A percentile compares a stretch with the other conserved stretches of the same genome.
Evolutionary conservation across 2,888 invertebrate species (phyloP).

Genomic region (Eupelmus urozonus): DNA sequence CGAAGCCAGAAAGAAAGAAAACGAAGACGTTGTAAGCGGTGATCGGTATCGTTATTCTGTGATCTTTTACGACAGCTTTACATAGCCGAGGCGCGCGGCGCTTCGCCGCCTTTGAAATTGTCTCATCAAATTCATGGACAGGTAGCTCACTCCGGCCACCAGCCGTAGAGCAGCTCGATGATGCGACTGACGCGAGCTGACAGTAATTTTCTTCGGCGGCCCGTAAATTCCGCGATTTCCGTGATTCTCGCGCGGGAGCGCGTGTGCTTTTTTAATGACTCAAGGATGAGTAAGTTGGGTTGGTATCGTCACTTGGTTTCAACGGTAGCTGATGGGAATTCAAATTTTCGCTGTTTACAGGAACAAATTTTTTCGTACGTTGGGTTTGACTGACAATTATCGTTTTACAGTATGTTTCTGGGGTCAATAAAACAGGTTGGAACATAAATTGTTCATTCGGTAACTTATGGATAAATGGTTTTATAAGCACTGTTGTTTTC

Average conservation of each 20-base stretch:
- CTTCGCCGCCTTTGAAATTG: constrained; percentile 54
- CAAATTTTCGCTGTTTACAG: no score
- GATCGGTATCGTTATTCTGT: constrained; percentile 58
- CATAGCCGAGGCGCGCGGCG: not conserved
- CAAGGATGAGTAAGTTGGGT: not conserved
- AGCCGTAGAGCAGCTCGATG: not conserved
- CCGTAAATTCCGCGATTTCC: constrained; percentile 52
- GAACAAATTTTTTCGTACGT: no score
- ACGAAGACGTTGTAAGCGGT: constrained; percentile 47
- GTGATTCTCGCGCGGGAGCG: no score
- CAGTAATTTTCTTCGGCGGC: constrained; percentile 33
- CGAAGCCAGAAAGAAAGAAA: constrained; percentile 3
- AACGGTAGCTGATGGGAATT: no score
- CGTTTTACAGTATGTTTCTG: no score
- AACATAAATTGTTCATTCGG: no score
- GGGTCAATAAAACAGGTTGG: no score
- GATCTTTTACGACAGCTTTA: constrained; percentile 55
- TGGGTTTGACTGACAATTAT: no score
- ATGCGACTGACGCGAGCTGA: constrained; percentile 41
- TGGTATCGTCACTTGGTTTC: not conserved
- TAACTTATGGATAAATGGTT: no score
- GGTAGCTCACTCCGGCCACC: not conserved
- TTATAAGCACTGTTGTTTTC: no score
- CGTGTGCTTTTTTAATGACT: not conserved
- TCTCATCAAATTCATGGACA: constrained; percentile 56